Percentiles rank a stretch among this genome's conserved stretches.
Evolutionary conservation across 64 coral and sea anemone genomes (phyloP).

Genomic region (Stichodactyla mertensii): DNA sequence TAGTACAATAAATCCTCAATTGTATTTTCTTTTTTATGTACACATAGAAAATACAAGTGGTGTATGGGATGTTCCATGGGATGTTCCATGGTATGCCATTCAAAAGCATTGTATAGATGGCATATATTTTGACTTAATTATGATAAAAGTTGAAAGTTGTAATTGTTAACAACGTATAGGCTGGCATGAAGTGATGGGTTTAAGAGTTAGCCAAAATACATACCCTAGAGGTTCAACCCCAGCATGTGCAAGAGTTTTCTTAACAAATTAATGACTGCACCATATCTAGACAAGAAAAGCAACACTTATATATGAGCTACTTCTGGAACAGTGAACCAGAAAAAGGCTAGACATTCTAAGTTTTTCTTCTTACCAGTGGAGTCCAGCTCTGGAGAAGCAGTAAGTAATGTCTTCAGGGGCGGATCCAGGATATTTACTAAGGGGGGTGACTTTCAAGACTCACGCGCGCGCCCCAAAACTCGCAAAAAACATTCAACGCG

Average conservation of each 20-base stretch:
- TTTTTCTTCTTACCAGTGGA: background rate
- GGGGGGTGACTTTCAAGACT: too few relatives aligned
- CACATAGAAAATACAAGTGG: too few relatives aligned
- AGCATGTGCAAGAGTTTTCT: conserved; percentile 45
- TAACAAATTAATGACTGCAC: conserved; percentile 65
- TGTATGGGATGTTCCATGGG: too few relatives aligned
- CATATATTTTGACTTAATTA: too few relatives aligned
- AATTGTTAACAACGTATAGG: background rate
- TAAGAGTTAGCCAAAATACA: background rate
- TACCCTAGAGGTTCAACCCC: conserved; percentile 58
- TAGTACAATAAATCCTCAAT: too few relatives aligned
- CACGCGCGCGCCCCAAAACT: too few relatives aligned
- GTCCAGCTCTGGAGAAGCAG: conserved; percentile 25
- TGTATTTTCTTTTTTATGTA: background rate
- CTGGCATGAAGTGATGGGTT: too few relatives aligned
- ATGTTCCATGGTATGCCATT: too few relatives aligned
- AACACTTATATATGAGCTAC: too few relatives aligned
- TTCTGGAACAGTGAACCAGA: background rate
- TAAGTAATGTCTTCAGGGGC: conserved; percentile 33
- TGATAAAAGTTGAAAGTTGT: background rate
- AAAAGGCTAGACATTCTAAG: background rate
- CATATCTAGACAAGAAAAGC: conserved; percentile 45
- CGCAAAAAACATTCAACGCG: too few relatives aligned
- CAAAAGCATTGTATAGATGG: too few relatives aligned
- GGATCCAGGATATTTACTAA: too few relatives aligned